A percentile compares a stretch with the other conserved stretches of the same genome.
Evolutionary conservation across 1,140 invertebrate species (phyloP).

Genomic region (Zeugodacus cucurbitae): DNA sequence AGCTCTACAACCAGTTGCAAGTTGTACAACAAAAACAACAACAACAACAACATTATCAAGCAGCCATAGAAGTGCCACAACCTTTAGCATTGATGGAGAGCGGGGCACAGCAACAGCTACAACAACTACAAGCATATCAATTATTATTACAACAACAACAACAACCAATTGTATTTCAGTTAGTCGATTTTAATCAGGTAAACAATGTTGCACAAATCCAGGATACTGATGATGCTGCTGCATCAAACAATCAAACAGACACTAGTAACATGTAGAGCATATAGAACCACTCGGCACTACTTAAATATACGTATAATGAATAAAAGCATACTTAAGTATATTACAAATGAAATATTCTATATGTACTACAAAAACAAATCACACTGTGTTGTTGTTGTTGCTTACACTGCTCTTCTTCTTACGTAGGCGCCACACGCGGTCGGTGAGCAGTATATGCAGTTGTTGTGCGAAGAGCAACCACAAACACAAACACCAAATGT

Average conservation of each 20-base stretch:
- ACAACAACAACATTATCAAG: neutral
- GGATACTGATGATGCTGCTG: neutral
- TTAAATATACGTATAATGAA: neutral
- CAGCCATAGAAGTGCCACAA: neutral
- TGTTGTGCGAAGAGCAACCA: neutral
- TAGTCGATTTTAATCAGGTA: neutral
- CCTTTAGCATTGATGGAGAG: neutral
- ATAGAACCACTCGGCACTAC: too few species aligned
- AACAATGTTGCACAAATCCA: neutral
- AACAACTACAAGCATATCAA: neutral
- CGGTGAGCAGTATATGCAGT: neutral
- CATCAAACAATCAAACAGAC: neutral
- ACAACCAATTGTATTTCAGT: neutral
- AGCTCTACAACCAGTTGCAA: neutral
- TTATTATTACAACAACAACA: neutral
- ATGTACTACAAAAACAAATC: too few species aligned
- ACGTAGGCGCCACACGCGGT: neutral
- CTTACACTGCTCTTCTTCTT: conserved; percentile 18
- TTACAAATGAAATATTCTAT: too few species aligned
- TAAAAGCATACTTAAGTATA: too few species aligned
- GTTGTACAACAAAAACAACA: neutral
- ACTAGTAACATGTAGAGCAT: neutral
- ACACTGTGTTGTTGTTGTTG: neutral
- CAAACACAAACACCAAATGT: neutral
- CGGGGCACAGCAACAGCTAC: neutral